phyloP scores from a whole-genome alignment of 2,113 vertebrate species.

The Caracal caracal region DNA sequence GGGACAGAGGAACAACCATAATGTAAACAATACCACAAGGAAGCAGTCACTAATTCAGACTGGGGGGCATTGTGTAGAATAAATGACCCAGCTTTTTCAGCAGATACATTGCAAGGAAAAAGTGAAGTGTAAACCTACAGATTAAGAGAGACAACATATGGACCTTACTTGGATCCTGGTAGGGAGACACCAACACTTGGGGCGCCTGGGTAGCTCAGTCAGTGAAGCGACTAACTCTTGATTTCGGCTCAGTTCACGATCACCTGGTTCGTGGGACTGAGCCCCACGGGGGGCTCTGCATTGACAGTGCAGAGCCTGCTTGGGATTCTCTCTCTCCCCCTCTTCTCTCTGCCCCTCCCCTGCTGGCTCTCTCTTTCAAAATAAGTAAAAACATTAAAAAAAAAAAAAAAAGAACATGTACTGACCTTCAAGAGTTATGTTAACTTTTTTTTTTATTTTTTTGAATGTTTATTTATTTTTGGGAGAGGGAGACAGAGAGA shows the following conservation, averaged over 20 bases:
- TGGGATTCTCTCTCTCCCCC: no score
- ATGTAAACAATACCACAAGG: neutral
- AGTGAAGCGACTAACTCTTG: no score
- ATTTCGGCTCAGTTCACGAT: no score
- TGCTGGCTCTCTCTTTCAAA: no score
- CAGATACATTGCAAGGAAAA: neutral
- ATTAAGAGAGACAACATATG: neutral
- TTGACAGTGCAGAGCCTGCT: no score
- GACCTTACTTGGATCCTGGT: neutral
- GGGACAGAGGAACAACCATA: neutral
- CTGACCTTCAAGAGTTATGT: neutral
- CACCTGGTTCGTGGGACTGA: no score
- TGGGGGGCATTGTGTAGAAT: neutral
- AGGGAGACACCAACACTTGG: neutral
- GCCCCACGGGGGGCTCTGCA: no score
- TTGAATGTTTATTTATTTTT: no score
- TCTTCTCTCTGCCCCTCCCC: no score
- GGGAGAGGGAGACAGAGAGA: no score
- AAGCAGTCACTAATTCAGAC: neutral
- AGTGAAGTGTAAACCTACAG: neutral
- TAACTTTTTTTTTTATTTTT: neutral
- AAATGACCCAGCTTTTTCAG: neutral
- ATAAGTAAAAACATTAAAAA: no score
- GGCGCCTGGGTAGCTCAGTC: no score
- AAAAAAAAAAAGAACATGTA: neutral